A percentile compares a stretch with the other conserved stretches of the same genome.
These are phyloP conservation scores for Dendronephthya gigantea DNA, from an alignment of 64 coral and sea anemone species.

Conservation along the genomic window DNA sequence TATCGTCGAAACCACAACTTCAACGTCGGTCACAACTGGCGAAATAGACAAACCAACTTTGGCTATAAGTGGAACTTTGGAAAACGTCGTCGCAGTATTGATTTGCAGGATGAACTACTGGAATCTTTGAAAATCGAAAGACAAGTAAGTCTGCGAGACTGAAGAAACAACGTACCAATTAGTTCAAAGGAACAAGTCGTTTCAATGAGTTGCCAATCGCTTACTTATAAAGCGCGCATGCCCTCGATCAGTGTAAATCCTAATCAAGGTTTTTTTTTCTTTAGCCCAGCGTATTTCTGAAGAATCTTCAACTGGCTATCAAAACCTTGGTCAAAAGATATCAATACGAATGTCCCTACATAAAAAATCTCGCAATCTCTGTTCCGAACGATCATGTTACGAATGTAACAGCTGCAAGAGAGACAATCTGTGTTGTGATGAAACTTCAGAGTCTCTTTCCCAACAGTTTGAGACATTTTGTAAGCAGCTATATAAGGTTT, in stretches of 20 bases:
- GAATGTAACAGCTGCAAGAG: background rate
- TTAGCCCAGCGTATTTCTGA: background rate
- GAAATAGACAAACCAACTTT: background rate
- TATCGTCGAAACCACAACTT: slow-evolving; percentile 10
- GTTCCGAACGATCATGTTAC: background rate
- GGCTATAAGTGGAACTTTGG: background rate
- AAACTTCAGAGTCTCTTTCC: background rate
- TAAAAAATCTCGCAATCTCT: background rate
- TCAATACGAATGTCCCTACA: background rate
- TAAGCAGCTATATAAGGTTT: too few species aligned
- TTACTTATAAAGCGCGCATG: background rate
- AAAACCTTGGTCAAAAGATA: background rate
- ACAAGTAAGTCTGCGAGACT: background rate
- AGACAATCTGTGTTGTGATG: background rate
- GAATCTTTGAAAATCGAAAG: background rate
- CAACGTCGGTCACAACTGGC: background rate
- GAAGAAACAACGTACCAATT: too few species aligned
- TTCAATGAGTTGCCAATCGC: too few species aligned
- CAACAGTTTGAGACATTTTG: background rate
- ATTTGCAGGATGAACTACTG: background rate
- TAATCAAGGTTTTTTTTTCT: background rate
- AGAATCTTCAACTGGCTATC: background rate
- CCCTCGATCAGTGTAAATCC: too few species aligned
- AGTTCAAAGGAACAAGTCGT: too few species aligned
- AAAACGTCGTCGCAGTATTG: background rate